Base-by-base conservation (phyloP, 2,113 vertebrate species). In the Brachyhypopomus gauderio region DNA sequence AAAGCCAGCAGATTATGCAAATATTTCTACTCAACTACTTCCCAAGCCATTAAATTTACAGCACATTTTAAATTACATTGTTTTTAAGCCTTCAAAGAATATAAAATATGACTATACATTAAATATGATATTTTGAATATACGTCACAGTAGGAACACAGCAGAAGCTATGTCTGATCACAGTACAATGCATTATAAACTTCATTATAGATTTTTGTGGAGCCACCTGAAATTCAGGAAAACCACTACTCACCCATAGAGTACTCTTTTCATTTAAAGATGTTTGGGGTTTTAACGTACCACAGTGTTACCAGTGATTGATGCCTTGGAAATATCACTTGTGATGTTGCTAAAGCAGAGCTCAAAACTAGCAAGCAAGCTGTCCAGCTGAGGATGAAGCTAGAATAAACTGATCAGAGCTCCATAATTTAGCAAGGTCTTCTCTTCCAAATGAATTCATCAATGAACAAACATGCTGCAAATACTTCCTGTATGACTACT, bases 381-480 rank as follows among this genome's bases (percentile, higher is more conserved):
- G 41, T 66, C 38, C 38, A 64, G n/a, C 12, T 75, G 36, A 45
- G n/a, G 23, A 52, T 48, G n/a, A 59, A 27, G 20, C 59, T 60
- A 60, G 27, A 0, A 38, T 52, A 59, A 23, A 60, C 27, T 38
- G 58, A 60, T 23, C 34, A 75, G 22, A 38, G 4, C 6, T 19
- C 41, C 30, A 59, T 38, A 73, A 30, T 56, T n/a, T 30, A 17
- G 56, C 48, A 34, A 56, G 48, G 25, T 1, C 72, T 73, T 12
- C 1, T 8, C 16, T 34, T 73, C 0, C 3, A 56, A 58, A 30
- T 56, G n/a, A 63, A 76, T 59, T n/a, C 8, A 76, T 22, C 25
- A 62, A 63, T 45, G 16, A 62, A 62, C 19, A 41, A 76, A 17
- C 20, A 59, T 76, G 45, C 25, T 45, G n/a, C 74, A 76, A 19